Conservation (phyloP, 2,797 vertebrate genomes). For the Microhierax caerulescens region DNA sequence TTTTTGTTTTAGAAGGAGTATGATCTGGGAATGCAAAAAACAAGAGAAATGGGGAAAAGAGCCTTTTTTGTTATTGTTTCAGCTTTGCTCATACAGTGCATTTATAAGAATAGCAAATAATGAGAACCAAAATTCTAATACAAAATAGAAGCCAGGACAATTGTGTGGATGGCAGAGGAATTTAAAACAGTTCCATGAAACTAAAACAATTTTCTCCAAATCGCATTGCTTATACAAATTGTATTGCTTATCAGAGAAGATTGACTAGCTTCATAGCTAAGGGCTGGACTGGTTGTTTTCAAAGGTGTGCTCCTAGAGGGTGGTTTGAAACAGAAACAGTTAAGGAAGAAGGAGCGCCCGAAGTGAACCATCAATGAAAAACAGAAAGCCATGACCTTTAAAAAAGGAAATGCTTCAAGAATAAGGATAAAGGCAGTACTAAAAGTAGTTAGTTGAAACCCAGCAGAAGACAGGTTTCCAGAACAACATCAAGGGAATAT, state of each 20-base stretch:
- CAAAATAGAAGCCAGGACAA: not conserved
- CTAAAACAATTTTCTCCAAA: conserved; percentile 4
- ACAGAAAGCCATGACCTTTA: not conserved
- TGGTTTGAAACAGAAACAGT: not conserved
- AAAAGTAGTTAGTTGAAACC: not conserved
- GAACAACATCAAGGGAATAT: not conserved
- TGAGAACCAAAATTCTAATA: not conserved
- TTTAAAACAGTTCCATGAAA: conserved; percentile 14
- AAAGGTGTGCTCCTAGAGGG: not conserved
- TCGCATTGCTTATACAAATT: not conserved
- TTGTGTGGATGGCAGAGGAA: conserved; percentile 7
- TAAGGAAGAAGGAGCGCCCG: not conserved
- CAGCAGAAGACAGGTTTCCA: not conserved
- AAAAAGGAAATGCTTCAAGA: not conserved
- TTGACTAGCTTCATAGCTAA: not conserved
- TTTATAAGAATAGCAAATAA: conserved; percentile 17
- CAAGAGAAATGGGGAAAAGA: not conserved
- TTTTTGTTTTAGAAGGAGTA: not conserved
- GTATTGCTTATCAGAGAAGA: not conserved
- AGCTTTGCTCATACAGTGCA: not conserved
- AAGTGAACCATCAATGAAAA: not conserved
- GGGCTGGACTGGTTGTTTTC: not conserved
- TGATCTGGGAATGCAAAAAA: not conserved
- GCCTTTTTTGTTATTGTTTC: conserved; percentile 17
- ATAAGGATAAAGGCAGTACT: not conserved